Evolutionary conservation across 2,113 vertebrate genomes (phyloP), one percentile per base, ranked within the genome.

Genomic region (Tachysurus fulvidraco): DNA sequence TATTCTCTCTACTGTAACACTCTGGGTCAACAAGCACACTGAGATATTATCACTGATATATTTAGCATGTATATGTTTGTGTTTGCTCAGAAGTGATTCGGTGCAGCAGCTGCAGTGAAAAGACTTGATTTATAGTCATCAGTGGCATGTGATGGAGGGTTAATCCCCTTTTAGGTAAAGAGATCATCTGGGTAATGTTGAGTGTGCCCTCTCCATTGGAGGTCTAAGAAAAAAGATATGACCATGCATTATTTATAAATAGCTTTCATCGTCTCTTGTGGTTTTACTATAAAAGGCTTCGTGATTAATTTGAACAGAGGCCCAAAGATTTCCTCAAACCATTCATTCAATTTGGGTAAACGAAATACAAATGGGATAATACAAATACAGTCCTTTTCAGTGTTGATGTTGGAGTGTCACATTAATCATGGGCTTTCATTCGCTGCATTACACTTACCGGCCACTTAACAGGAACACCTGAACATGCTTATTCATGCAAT

Each of bases 201-300:
- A 78, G 65, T 36, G 28, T 44, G 30, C 57, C 69, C 77, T 81
- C 55, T 78, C 55, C 65, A 80, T 36, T 69, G 8, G 59, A 36
- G 46, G 64, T 80, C 12, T 14, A 69, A 57, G 14, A 41, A 44
- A 67, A 81, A 30, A 60, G 36, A 79, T 25, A 41, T 5, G 16
- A 81, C 55, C 55, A 81, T 81, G 78, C 78, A 81, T 81, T 80
- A 86, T 86, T 86, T 86, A 86, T 80, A 55, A 83, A 71, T 57
- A 55, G 28, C 82, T 57, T 21, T 28, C n/a, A 12, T 65, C 11
- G 7, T 9, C 44, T 83, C 17, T 73, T 41, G 9, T 57, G 65
- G 52, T 8, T 83, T 67, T 67, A 73, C 19, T n/a, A 57, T 71
- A 55, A 60, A 81, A 81, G 30, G 19, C 19, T 60, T 81, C 12